Evolutionary conservation across 1,140 invertebrate genomes (phyloP).

Genomic region (Neocloeon triangulifer): DNA sequence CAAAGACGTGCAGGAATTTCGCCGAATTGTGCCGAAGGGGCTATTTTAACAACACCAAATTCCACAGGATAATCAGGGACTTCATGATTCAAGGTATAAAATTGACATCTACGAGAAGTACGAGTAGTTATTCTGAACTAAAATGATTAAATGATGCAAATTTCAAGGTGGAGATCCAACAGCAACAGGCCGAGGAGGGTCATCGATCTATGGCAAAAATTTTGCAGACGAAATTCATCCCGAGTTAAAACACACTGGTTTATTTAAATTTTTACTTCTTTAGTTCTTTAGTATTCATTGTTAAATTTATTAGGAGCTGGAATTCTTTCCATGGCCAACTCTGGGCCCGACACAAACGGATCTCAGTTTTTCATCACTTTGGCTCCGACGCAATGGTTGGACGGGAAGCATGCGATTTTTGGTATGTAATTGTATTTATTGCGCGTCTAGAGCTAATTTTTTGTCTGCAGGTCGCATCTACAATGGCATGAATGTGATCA

Average conservation of each 20-base stretch:
- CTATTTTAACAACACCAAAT: slow-evolving; percentile 91
- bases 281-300: background rate
- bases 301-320: slow-evolving; percentile 38
- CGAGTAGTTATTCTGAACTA: background rate
- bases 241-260: slow-evolving; percentile 85
- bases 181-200: slow-evolving; percentile 81
- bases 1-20: slow-evolving; percentile 89
- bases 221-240: slow-evolving; percentile 93
- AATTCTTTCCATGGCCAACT: slow-evolving; percentile 71
- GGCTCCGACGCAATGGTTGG: slow-evolving; percentile 90
- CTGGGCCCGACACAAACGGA: slow-evolving; percentile 88
- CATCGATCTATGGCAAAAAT: slow-evolving; percentile 84
- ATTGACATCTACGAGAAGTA: background rate
- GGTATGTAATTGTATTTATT: slow-evolving; percentile 22
- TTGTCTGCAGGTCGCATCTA: slow-evolving; percentile 34
- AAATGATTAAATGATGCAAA: slow-evolving; percentile 4
- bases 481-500: slow-evolving; percentile 72
- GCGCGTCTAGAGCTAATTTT: too few relatives aligned
- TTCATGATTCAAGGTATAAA: slow-evolving; percentile 84
- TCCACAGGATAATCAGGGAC: slow-evolving; percentile 86
- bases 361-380: slow-evolving; percentile 97
- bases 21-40: slow-evolving; percentile 76
- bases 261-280: too few relatives aligned
- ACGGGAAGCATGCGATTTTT: slow-evolving; percentile 94
- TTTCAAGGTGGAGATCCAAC: slow-evolving; percentile 63